Base-by-base conservation (phyloP, 2,888 invertebrate species). In the Neoascia interrupta region DNA sequence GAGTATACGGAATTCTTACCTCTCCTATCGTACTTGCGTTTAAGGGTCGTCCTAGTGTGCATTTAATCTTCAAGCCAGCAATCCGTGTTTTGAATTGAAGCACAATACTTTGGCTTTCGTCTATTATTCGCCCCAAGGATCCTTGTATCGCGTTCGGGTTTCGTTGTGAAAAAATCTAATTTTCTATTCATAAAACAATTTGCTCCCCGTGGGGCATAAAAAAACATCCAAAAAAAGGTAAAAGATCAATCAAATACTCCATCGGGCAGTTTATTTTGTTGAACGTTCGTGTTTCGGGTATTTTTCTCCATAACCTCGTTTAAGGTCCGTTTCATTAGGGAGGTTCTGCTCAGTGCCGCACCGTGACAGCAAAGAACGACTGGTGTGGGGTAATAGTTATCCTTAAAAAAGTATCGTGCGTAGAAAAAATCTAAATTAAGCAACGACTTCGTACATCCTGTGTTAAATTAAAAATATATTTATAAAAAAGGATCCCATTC, bases 1-100 rank as follows among this genome's bases (percentile, higher is more conserved):
- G 79, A 79, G 79, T 68, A 56, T 37, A 73, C 79, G 79, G 79
- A 66, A 68, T 79, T 64, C 37, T 61, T 43, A 37, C 31, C 13
- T 58, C 56, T 61, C 51, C 18, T 56, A 66, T 68, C 76, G 73
- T 68, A 54, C 49, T 66, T 66, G 72, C 43, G 54, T 56, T 41
- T 45, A 37, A 56, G 66, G 56, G 31, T 73, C 73, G 72, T 72
- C 54, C 61, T 37, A 61, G 36, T 70, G 37, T 69, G 60, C 41
- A 39, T 69, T 56, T 58, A 58, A 31, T 58, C 56, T 37, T 37
- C n/a, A 58, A 39, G 19, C 43, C 21, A 23, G 53, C 31, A 34
- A 61, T 41, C 19, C 69, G 69, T 13, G 43, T 23, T 49, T 36
- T 19, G 19, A 31, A 5, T 51, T 51, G n/a, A n/a, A n/a, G n/a